These are phyloP conservation scores for Nipponacmea schrenckii DNA, from an alignment of 2,888 invertebrate species.

Conservation along the genomic window DNA sequence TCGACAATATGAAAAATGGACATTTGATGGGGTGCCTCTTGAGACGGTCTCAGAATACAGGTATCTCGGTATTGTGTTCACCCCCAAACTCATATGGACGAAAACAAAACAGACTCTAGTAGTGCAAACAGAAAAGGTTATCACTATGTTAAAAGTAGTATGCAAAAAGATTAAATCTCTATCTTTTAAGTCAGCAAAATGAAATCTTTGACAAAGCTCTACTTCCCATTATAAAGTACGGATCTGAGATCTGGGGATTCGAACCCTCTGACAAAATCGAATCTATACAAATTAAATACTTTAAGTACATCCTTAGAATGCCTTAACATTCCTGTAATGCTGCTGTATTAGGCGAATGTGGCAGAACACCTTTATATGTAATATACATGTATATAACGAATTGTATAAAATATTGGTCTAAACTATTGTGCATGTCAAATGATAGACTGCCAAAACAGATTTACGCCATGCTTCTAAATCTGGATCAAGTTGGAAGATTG, in stretches of 20 bases:
- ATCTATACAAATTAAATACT: background rate
- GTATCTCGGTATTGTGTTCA: slow-evolving; percentile 13
- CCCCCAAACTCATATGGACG: slow-evolving; percentile 14
- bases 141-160: background rate
- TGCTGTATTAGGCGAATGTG: slow-evolving; percentile 9
- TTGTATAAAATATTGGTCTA: background rate
- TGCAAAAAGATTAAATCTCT: background rate
- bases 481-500: background rate
- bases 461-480: background rate
- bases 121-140: slow-evolving; percentile 15
- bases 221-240: background rate
- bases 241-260: slow-evolving; percentile 5
- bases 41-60: background rate
- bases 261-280: background rate
- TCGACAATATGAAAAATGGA: background rate
- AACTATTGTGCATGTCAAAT: background rate
- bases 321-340: background rate
- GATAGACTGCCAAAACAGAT: background rate
- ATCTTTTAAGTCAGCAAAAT: background rate
- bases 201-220: slow-evolving; percentile 9
- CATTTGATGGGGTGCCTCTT: background rate
- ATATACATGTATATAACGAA: background rate
- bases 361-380: slow-evolving; percentile 1
- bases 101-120: background rate
- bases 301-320: background rate